These are phyloP conservation scores for Papilio helenus DNA, from an alignment of 1,140 invertebrate species.

Conservation along the genomic window DNA sequence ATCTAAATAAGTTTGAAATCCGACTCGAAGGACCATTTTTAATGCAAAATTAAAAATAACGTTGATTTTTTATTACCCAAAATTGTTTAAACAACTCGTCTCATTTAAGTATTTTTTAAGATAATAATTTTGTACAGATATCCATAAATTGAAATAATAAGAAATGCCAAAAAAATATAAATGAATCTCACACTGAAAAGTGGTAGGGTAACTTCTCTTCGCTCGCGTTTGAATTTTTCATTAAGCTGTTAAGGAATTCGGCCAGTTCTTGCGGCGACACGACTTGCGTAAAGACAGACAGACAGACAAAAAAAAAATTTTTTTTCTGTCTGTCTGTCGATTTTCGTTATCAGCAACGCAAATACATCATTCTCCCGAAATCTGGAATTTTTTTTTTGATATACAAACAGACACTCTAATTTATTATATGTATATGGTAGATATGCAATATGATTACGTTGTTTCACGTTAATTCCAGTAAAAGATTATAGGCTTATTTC, in stretches of 20 bases:
- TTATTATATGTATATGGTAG: too few species aligned
- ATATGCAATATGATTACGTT: too few species aligned
- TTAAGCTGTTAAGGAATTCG: conserved; percentile 81
- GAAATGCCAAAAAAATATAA: conserved; percentile 68
- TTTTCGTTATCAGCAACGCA: too few species aligned
- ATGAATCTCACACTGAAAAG: conserved; percentile 83
- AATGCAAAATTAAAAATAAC: not conserved
- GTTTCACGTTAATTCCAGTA: too few species aligned
- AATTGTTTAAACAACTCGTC: not conserved
- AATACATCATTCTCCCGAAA: too few species aligned
- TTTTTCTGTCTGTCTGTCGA: too few species aligned
- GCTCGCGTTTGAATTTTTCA: conserved; percentile 72
- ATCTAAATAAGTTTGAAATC: not conserved
- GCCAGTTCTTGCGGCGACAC: conserved; percentile 76
- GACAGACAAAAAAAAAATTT: too few species aligned
- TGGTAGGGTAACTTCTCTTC: conserved; percentile 82
- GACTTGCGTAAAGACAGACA: too few species aligned
- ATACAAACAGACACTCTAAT: too few species aligned
- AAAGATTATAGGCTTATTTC: too few species aligned
- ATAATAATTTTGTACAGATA: conserved; percentile 12
- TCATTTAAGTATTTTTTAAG: not conserved
- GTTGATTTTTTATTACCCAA: not conserved
- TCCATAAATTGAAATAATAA: conserved; percentile 35
- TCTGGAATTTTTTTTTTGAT: too few species aligned
- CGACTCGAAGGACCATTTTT: not conserved